Evolutionary conservation across 37 sponge, comb jelly and placozoan species (phyloP).

Genomic region (Cliona cf. orientalis): DNA sequence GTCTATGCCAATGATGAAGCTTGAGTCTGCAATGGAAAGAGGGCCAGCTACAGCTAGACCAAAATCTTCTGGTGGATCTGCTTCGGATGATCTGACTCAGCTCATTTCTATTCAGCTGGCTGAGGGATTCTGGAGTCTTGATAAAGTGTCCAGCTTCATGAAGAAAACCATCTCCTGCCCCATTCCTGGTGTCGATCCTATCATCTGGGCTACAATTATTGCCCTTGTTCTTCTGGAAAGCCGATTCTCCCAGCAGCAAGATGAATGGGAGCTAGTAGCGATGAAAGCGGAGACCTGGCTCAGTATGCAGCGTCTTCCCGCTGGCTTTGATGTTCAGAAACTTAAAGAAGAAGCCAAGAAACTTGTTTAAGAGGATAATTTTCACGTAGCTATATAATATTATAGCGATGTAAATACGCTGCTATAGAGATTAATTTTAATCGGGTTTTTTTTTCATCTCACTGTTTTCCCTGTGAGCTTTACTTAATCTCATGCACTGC

Average conservation of each 20-base stretch:
- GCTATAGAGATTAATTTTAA: too few species aligned
- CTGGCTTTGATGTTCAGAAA: neutral
- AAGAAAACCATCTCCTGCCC: neutral
- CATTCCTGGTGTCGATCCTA: neutral
- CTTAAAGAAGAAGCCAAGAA: conserved; percentile 10
- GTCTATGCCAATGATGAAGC: neutral
- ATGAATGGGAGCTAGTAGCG: conserved; percentile 82
- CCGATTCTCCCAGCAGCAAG: conserved; percentile 32
- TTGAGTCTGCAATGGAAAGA: neutral
- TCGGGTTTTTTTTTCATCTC: too few species aligned
- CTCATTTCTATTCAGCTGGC: conserved; percentile 61
- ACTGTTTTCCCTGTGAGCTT: too few species aligned
- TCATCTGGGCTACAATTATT: conserved; percentile 64
- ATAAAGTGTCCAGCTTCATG: conserved; percentile 14
- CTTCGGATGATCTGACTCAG: neutral
- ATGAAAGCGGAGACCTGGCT: conserved; percentile 77
- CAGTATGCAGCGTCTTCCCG: conserved; percentile 32
- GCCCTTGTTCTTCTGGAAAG: conserved; percentile 38
- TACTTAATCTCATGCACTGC: too few species aligned
- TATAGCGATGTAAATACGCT: neutral
- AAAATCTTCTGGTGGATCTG: neutral
- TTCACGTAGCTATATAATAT: too few species aligned
- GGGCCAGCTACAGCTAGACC: too few species aligned
- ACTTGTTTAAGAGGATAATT: neutral
- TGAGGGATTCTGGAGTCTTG: conserved; percentile 56